These are phyloP conservation scores for Cebus imitator DNA, from an alignment of 2,113 vertebrate species.

Conservation along the genomic window DNA sequence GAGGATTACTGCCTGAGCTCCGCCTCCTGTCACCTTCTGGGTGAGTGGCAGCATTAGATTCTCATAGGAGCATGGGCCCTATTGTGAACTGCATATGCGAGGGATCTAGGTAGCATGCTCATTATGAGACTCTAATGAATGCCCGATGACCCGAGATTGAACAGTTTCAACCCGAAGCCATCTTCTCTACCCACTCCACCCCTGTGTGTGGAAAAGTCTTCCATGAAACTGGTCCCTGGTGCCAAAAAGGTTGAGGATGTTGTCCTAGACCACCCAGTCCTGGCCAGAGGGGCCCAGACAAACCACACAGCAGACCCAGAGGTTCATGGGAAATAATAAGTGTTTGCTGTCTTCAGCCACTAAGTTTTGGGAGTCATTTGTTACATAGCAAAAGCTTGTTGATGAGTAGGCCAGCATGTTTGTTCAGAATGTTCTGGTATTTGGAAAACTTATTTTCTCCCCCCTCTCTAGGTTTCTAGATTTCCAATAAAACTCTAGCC, in stretches of 20 bases:
- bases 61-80: too few relatives aligned
- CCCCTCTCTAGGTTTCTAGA: background rate
- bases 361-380: background rate
- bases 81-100: too few relatives aligned
- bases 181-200: too few relatives aligned
- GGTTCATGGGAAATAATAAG: background rate
- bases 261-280: background rate
- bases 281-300: background rate
- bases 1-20: too few relatives aligned
- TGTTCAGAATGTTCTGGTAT: background rate
- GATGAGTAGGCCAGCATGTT: background rate
- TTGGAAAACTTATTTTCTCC: constrained; percentile 19
- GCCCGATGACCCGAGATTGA: too few relatives aligned
- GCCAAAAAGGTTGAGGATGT: too few relatives aligned
- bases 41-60: too few relatives aligned
- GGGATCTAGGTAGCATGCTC: too few relatives aligned
- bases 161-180: too few relatives aligned
- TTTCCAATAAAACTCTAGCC: constrained; percentile 53
- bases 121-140: too few relatives aligned
- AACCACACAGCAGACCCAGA: background rate
- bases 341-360: background rate
- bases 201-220: background rate
- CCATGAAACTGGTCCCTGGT: too few relatives aligned
- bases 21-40: too few relatives aligned
- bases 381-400: background rate